Percentiles rank a stretch among this genome's conserved stretches.
Conservation (phyloP, 2,113 vertebrate species). For the Platanista minor region DNA sequence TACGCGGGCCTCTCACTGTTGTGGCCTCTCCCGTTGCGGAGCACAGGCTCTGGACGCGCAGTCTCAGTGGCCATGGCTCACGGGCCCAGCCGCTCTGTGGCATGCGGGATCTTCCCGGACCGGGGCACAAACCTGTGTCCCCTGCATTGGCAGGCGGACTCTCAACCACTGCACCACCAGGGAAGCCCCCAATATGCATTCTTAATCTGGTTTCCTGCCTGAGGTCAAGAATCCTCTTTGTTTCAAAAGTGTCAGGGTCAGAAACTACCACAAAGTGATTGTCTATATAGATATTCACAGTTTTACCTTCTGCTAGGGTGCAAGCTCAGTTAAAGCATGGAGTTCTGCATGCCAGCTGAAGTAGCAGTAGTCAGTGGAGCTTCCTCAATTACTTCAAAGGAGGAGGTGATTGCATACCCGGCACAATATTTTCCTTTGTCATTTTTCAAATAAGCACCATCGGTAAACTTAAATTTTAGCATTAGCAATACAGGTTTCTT, state of each 20-base stretch:
- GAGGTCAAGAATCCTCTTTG: background rate
- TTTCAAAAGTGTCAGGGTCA: background rate
- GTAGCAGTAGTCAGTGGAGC: background rate
- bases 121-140: no score
- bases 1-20: no score
- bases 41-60: no score
- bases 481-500: background rate
- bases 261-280: background rate
- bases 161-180: no score
- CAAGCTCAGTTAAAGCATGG: background rate
- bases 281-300: background rate
- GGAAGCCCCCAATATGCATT: background rate
- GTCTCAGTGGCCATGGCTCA: no score
- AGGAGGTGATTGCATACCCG: background rate
- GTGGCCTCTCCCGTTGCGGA: no score
- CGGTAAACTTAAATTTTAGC: background rate
- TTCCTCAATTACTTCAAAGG: background rate
- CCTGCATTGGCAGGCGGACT: no score
- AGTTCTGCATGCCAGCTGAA: background rate
- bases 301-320: background rate
- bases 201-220: background rate
- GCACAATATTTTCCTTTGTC: background rate
- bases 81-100: no score
- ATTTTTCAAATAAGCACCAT: background rate
- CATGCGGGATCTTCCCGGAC: no score